Conservation (phyloP, 1,140 invertebrate species). For the Aricia agestis region DNA sequence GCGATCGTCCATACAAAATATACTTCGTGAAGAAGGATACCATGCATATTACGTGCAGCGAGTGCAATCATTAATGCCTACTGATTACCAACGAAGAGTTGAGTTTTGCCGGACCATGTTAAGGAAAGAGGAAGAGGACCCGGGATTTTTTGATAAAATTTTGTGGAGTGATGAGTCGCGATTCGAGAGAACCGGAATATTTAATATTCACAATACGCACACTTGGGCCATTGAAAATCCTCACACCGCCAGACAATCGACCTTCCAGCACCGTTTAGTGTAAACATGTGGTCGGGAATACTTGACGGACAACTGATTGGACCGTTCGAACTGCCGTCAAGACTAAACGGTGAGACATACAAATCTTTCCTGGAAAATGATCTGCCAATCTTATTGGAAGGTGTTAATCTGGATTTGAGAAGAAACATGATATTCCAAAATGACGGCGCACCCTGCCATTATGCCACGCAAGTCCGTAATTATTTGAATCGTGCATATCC, state of each 20-base stretch:
- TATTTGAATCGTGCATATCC: too few species aligned
- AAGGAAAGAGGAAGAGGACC: not conserved
- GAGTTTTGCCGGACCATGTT: conserved; percentile 9
- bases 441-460: too few species aligned
- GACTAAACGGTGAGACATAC: conserved; percentile 4
- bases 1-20: too few species aligned
- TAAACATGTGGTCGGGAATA: conserved; percentile 4
- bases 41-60: not conserved
- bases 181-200: not conserved
- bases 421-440: too few species aligned
- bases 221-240: not conserved
- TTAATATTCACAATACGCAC: not conserved
- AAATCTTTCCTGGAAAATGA: too few species aligned
- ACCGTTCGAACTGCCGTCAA: conserved; percentile 13
- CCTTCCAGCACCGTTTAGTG: conserved; percentile 8
- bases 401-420: too few species aligned
- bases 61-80: conserved; percentile 9
- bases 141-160: not conserved
- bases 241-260: not conserved
- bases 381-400: too few species aligned
- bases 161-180: conserved; percentile 7
- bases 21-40: too few species aligned
- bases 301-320: not conserved
- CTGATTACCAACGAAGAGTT: not conserved
- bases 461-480: too few species aligned